phyloP scores from a whole-genome alignment of 1,140 invertebrate genomes.

The Cydia strobilella region DNA sequence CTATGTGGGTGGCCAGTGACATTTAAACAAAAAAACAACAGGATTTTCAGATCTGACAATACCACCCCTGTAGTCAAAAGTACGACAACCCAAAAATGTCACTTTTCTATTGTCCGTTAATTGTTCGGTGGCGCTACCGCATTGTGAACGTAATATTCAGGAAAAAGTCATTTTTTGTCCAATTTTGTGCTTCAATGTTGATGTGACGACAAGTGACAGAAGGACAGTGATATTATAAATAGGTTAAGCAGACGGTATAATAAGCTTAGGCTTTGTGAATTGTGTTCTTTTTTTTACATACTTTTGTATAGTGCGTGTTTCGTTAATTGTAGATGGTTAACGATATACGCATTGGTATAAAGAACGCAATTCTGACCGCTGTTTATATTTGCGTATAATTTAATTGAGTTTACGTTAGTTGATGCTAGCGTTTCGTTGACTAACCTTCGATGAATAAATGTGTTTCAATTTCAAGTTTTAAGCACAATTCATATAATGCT shows the following conservation, averaged over 20 bases:
- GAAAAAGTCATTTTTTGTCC: slow-evolving; percentile 64
- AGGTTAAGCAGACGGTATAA: slow-evolving; percentile 32
- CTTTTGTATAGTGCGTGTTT: slow-evolving; percentile 17
- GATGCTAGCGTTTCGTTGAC: neutral
- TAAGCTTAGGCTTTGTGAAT: slow-evolving; percentile 21
- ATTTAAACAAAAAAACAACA: slow-evolving; percentile 35
- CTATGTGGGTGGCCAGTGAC: slow-evolving; percentile 35
- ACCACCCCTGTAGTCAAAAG: slow-evolving; percentile 44
- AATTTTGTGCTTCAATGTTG: slow-evolving; percentile 34
- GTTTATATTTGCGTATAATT: slow-evolving; percentile 3
- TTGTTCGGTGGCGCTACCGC: slow-evolving; percentile 69
- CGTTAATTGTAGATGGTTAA: slow-evolving; percentile 22
- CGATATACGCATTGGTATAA: neutral
- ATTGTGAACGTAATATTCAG: slow-evolving; percentile 51
- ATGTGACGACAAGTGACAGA: slow-evolving; percentile 47
- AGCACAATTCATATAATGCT: neutral
- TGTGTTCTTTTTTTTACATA: neutral
- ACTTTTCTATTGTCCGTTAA: slow-evolving; percentile 48
- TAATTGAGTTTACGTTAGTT: neutral
- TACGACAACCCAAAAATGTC: slow-evolving; percentile 57
- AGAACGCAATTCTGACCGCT: slow-evolving; percentile 2
- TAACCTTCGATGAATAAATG: neutral
- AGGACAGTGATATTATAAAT: slow-evolving; percentile 42
- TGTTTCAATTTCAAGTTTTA: neutral
- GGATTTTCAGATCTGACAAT: slow-evolving; percentile 49